phyloP scores from a whole-genome alignment of 2,797 vertebrate genomes.

The Poeciliopsis presidionis region DNA sequence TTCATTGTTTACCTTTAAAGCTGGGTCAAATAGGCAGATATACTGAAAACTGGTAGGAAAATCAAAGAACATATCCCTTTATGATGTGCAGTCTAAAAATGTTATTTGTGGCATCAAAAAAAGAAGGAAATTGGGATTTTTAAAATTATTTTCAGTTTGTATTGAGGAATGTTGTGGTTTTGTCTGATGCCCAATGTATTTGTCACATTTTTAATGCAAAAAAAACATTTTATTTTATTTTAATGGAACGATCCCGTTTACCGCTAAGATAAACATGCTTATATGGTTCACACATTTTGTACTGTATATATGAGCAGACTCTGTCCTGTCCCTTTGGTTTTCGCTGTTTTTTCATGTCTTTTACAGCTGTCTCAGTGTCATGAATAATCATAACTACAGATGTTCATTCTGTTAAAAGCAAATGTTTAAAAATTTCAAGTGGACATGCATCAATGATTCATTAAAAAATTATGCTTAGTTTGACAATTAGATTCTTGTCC shows the following conservation, averaged over 20 bases:
- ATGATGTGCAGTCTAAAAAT: neutral
- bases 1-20: constrained; percentile 6
- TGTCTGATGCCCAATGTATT: constrained; percentile 1
- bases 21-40: neutral
- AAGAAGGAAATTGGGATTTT: neutral
- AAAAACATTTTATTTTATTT: neutral
- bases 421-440: neutral
- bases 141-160: neutral
- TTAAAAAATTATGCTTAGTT: neutral
- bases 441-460: neutral
- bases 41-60: neutral
- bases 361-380: neutral
- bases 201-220: neutral
- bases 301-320: neutral
- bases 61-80: neutral
- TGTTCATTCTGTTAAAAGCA: neutral
- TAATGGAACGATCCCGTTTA: neutral
- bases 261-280: neutral
- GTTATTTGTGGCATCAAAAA: neutral
- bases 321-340: neutral
- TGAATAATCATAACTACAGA: neutral
- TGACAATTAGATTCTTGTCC: constrained; percentile 8
- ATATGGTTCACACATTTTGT: constrained; percentile 18
- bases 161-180: neutral
- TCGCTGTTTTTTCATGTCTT: neutral